Evolutionary conservation across 2,113 vertebrate genomes (phyloP).

Genomic region (Bubalus kerabau): DNA sequence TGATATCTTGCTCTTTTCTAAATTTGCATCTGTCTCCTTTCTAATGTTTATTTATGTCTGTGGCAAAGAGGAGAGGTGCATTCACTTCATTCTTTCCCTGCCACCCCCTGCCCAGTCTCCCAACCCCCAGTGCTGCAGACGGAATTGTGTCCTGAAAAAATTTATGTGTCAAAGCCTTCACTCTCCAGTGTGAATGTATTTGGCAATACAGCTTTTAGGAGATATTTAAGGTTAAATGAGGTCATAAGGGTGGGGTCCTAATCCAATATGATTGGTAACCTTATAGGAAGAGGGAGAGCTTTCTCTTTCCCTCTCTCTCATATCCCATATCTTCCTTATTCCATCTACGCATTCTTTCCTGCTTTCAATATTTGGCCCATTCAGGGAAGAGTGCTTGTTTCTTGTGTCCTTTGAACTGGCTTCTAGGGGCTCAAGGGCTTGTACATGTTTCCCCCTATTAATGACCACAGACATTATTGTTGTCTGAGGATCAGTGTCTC

Average conservation of each 20-base stretch:
- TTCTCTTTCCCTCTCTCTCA: background rate
- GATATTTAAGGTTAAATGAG: background rate
- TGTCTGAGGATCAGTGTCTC: background rate
- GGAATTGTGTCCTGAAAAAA: background rate
- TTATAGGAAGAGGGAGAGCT: background rate
- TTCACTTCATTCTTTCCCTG: background rate
- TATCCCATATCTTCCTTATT: background rate
- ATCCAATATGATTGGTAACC: background rate
- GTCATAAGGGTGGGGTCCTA: background rate
- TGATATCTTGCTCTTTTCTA: slow-evolving; percentile 34
- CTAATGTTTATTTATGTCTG: slow-evolving; percentile 61
- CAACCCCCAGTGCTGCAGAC: background rate
- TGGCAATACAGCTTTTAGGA: background rate
- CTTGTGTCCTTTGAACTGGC: background rate
- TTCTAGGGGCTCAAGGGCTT: background rate
- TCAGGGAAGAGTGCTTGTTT: background rate
- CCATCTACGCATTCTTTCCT: background rate
- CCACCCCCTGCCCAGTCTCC: background rate
- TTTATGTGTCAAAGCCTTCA: background rate
- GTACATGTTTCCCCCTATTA: background rate
- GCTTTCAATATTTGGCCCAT: background rate
- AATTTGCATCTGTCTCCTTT: slow-evolving; percentile 45
- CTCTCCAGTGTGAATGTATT: background rate
- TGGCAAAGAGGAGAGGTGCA: background rate
- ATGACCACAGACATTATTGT: background rate